Evolutionary conservation across 2,113 vertebrate species (phyloP).

Genomic region (Zapornia atra): DNA sequence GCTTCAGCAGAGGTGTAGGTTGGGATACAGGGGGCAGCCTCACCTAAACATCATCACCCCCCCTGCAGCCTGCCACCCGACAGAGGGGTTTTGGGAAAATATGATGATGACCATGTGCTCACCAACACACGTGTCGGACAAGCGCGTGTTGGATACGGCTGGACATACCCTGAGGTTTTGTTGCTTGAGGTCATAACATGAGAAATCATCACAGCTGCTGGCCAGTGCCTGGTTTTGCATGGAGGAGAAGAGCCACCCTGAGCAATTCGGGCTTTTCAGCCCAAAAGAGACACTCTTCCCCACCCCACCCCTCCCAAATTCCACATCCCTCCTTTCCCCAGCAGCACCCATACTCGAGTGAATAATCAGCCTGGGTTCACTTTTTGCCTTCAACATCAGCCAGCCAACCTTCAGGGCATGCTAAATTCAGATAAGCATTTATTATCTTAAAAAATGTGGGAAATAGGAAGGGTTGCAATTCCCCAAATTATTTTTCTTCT

Average conservation of each 20-base stretch:
- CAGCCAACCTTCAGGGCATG: not conserved
- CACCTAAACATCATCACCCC: not conserved
- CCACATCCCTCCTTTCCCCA: not conserved
- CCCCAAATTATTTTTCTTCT: constrained; percentile 64
- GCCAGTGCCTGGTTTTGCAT: not conserved
- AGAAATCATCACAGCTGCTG: not conserved
- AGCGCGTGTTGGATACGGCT: not conserved
- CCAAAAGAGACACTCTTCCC: not conserved
- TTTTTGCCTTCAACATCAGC: not conserved
- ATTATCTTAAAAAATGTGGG: constrained; percentile 23
- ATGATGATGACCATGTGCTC: not conserved
- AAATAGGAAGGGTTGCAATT: constrained; percentile 21
- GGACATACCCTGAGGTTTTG: not conserved
- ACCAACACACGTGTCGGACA: not conserved
- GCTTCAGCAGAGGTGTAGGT: rapidly evolving
- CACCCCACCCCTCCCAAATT: not conserved
- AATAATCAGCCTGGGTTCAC: not conserved
- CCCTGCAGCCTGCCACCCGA: not conserved
- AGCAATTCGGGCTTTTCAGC: rapidly evolving
- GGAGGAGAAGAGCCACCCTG: not conserved
- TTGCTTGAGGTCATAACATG: not conserved
- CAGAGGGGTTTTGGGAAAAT: not conserved
- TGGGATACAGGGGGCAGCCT: not conserved
- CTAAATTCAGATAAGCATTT: constrained; percentile 59
- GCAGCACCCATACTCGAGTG: not conserved